Conservation (phyloP, 2,888 invertebrate genomes). For the Chesias legatella region DNA sequence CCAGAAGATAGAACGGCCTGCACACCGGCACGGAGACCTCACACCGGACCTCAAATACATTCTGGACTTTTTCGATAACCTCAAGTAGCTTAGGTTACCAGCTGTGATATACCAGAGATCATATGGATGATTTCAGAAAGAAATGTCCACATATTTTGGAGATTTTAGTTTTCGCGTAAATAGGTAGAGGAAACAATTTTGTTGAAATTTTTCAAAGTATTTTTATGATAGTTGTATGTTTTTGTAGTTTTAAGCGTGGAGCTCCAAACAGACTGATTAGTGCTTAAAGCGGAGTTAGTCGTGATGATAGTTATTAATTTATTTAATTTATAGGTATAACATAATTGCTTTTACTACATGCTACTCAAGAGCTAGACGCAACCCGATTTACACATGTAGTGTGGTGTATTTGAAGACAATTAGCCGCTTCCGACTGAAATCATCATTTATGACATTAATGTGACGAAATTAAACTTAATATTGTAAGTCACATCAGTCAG, state of each 20-base stretch:
- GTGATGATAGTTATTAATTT: conserved; percentile 11
- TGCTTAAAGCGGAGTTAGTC: conserved; percentile 11
- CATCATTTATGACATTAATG: too few species aligned
- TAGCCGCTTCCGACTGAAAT: too few species aligned
- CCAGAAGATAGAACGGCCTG: conserved; percentile 43
- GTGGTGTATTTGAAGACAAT: too few species aligned
- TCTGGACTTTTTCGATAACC: conserved; percentile 43
- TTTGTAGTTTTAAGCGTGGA: conserved; percentile 7
- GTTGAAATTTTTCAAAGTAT: conserved; percentile 5
- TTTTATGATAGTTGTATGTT: conserved; percentile 2
- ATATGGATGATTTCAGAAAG: conserved; percentile 1
- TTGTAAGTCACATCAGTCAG: too few species aligned
- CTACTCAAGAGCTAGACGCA: too few species aligned
- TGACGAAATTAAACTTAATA: too few species aligned
- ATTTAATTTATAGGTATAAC: conserved; percentile 9
- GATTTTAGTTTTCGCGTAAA: conserved; percentile 1
- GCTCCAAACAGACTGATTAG: conserved; percentile 19
- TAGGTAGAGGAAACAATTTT: conserved; percentile 1
- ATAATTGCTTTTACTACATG: background rate
- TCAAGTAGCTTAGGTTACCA: conserved; percentile 6
- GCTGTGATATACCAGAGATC: conserved; percentile 12
- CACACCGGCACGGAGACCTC: conserved; percentile 27
- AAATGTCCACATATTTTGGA: conserved; percentile 3
- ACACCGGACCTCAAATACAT: conserved; percentile 37
- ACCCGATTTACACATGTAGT: too few species aligned